Percentiles rank a stretch among this genome's conserved stretches.
Conservation (phyloP, 2,888 invertebrate genomes). For the Harmothoe impar region DNA sequence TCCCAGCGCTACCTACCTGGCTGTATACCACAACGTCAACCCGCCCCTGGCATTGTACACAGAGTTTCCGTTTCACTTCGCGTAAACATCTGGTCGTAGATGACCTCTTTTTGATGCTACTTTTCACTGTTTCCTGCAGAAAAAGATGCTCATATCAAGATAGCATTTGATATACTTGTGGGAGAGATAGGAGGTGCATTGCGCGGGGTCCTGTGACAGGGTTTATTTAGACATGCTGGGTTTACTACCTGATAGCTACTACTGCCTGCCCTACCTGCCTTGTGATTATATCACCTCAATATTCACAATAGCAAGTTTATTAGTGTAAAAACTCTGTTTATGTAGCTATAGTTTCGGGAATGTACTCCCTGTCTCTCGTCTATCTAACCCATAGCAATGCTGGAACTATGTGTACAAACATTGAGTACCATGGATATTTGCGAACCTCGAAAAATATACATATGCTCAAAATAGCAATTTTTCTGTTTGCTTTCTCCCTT, state of each 20-base stretch:
- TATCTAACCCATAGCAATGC: too few relatives aligned
- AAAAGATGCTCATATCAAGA: constrained; percentile 20
- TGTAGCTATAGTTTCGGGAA: neutral
- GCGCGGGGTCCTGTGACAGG: neutral
- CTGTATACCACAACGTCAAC: neutral
- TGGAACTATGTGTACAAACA: too few relatives aligned
- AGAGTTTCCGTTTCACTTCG: neutral
- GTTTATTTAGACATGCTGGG: constrained; percentile 5
- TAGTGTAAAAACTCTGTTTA: constrained; percentile 13
- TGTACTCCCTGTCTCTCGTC: neutral
- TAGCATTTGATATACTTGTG: neutral
- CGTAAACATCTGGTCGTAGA: neutral
- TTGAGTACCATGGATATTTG: too few relatives aligned
- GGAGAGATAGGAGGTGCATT: constrained; percentile 3
- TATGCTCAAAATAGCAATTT: too few relatives aligned
- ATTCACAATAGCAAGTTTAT: constrained; percentile 19
- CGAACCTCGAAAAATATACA: too few relatives aligned
- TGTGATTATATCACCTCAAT: constrained; percentile 3
- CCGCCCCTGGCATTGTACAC: neutral
- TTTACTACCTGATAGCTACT: constrained; percentile 23
- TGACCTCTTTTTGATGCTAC: constrained; percentile 29
- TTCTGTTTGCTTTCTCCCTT: too few relatives aligned
- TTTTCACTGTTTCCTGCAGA: neutral
- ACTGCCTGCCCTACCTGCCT: neutral
- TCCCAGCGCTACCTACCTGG: neutral